Evolutionary conservation across 1,140 invertebrate species (phyloP).

Genomic region (Globodera rostochiensis): DNA sequence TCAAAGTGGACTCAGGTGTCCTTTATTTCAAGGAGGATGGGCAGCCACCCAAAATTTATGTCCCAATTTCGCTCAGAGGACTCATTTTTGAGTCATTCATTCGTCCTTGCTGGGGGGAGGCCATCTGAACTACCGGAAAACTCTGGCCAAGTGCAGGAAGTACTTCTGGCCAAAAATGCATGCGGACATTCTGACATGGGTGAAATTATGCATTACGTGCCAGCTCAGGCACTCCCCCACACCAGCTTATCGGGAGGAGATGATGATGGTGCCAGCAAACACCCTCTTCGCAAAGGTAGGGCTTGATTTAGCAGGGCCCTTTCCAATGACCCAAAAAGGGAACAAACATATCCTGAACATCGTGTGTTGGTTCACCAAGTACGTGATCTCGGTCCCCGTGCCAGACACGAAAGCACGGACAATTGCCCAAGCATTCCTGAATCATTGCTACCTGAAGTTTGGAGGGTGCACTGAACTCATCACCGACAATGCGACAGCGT

Average conservation of each 20-base stretch:
- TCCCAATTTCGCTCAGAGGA: background rate
- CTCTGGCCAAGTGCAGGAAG: constrained; percentile 13
- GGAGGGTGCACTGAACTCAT: no score
- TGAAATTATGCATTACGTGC: constrained; percentile 18
- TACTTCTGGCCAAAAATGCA: constrained; percentile 38
- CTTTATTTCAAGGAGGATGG: background rate
- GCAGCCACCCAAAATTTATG: background rate
- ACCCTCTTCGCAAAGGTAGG: background rate
- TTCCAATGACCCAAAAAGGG: no score
- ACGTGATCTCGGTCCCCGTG: no score
- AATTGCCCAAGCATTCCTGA: no score
- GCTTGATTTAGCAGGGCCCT: constrained; percentile 26
- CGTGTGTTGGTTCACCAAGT: no score
- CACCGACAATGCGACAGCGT: no score
- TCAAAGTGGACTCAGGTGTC: background rate
- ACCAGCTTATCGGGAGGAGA: background rate
- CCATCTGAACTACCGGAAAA: constrained; percentile 26
- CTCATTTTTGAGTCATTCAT: constrained; percentile 26
- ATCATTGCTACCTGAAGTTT: no score
- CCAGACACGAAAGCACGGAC: no score
- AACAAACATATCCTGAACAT: no score
- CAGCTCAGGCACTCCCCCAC: constrained; percentile 20
- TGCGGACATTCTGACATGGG: constrained; percentile 1
- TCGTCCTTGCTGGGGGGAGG: constrained; percentile 17
- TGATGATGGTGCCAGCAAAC: background rate